Evolutionary conservation across 2,888 invertebrate genomes (phyloP).

Genomic region (Cremastinae sp.): DNA sequence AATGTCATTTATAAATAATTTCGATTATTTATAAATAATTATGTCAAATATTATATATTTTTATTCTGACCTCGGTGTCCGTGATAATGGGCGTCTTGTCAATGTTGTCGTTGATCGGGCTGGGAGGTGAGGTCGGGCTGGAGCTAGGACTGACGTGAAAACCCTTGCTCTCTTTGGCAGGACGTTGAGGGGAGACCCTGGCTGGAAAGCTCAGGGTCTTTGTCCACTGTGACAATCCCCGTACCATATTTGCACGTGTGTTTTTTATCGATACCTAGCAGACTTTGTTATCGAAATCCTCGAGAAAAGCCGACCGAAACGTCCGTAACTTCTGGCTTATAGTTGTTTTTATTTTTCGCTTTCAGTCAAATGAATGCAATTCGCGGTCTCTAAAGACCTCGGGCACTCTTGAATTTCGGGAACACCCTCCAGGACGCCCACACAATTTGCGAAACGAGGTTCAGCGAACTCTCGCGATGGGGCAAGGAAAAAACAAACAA

Average conservation of each 20-base stretch:
- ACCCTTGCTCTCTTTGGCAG: conserved; percentile 85
- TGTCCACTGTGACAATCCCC: conserved; percentile 94
- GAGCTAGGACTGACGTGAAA: conserved; percentile 81
- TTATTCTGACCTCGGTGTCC: conserved; percentile 75
- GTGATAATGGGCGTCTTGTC: conserved; percentile 77
- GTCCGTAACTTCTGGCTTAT: too few species aligned
- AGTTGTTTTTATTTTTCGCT: background rate
- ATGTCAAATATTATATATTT: background rate
- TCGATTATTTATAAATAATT: background rate
- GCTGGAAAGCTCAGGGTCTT: conserved; percentile 95
- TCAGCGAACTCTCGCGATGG: conserved; percentile 38
- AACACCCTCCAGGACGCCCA: conserved; percentile 5
- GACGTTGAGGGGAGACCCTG: conserved; percentile 90
- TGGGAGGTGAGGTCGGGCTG: conserved; percentile 79
- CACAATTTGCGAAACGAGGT: conserved; percentile 32
- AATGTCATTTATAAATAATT: too few species aligned
- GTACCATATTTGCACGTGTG: conserved; percentile 86
- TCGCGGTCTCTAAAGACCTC: conserved; percentile 6
- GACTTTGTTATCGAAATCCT: background rate
- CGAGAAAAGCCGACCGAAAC: conserved; percentile 9
- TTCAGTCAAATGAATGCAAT: too few species aligned
- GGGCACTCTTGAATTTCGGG: conserved; percentile 6
- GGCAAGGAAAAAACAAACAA: conserved; percentile 19
- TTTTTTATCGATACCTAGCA: conserved; percentile 18
- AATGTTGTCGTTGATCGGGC: conserved; percentile 75